Conservation (phyloP, 2,113 vertebrate species). For the Nothocercus nigrocapillus region DNA sequence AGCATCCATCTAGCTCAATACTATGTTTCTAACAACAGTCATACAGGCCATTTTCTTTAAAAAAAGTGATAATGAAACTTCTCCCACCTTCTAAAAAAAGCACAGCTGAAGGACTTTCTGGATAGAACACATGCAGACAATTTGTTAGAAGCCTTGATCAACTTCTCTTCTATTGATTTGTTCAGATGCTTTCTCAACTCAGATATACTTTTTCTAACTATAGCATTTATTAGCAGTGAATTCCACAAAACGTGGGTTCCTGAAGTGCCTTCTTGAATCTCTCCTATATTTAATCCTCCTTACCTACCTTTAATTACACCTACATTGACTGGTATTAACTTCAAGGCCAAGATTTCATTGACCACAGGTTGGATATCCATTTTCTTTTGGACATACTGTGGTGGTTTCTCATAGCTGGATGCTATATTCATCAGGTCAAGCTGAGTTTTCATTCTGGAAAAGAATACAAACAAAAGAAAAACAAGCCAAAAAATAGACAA, state of each 20-base stretch:
- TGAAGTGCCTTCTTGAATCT: not conserved
- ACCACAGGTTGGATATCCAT: constrained; percentile 64
- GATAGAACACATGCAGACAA: not conserved
- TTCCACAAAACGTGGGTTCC: not conserved
- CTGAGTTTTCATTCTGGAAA: constrained; percentile 75
- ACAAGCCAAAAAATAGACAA: not conserved
- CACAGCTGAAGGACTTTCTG: not conserved
- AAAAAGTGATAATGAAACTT: too few species aligned
- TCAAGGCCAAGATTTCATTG: constrained; percentile 69
- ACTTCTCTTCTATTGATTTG: not conserved
- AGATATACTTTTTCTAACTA: not conserved
- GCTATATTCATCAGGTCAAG: constrained; percentile 73
- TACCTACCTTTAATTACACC: constrained; percentile 35
- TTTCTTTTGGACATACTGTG: constrained; percentile 30
- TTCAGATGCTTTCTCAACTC: not conserved
- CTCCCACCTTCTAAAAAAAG: not conserved
- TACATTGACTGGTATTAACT: constrained; percentile 19
- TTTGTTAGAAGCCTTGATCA: not conserved
- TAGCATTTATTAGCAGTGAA: not conserved
- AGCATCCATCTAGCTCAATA: not conserved
- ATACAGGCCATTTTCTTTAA: too few species aligned
- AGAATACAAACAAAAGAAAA: fast-evolving
- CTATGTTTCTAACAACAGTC: fast-evolving
- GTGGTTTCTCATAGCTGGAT: constrained; percentile 45
- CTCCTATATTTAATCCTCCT: not conserved